Conservation (phyloP, 2,113 vertebrate genomes). For the Cettia cetti region DNA sequence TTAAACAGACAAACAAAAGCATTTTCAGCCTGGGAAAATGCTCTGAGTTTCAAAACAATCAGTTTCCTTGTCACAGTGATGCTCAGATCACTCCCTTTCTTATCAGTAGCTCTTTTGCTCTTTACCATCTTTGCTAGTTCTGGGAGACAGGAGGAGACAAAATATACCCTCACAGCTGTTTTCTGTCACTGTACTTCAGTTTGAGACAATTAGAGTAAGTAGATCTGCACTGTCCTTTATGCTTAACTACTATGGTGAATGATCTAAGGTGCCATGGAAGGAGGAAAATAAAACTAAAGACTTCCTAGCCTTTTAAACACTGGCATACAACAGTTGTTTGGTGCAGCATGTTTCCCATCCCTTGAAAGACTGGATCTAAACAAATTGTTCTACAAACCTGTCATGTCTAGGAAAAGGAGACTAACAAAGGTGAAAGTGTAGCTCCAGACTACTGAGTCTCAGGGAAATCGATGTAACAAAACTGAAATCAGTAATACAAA, state of each 20-base stretch:
- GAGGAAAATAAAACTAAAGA: neutral
- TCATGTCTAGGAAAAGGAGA: neutral
- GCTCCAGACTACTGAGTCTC: neutral
- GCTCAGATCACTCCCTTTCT: neutral
- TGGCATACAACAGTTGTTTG: neutral
- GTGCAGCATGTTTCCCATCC: neutral
- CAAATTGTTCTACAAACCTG: neutral
- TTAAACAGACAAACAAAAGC: neutral
- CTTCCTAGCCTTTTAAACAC: neutral
- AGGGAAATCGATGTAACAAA: neutral
- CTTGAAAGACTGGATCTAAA: neutral
- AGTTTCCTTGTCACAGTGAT: neutral
- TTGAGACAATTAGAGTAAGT: neutral
- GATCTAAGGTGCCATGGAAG: neutral
- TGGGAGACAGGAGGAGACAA: neutral
- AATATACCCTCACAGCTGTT: neutral
- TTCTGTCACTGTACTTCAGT: neutral
- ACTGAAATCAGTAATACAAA: neutral
- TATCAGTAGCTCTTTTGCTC: neutral
- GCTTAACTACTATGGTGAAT: neutral
- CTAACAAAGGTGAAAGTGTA: neutral
- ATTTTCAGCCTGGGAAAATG: neutral
- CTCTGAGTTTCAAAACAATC: neutral
- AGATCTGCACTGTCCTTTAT: neutral
- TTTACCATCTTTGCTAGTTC: neutral